These are phyloP conservation scores for Bradypodion pumilum DNA, from an alignment of 2,797 vertebrate species.

Conservation along the genomic window DNA sequence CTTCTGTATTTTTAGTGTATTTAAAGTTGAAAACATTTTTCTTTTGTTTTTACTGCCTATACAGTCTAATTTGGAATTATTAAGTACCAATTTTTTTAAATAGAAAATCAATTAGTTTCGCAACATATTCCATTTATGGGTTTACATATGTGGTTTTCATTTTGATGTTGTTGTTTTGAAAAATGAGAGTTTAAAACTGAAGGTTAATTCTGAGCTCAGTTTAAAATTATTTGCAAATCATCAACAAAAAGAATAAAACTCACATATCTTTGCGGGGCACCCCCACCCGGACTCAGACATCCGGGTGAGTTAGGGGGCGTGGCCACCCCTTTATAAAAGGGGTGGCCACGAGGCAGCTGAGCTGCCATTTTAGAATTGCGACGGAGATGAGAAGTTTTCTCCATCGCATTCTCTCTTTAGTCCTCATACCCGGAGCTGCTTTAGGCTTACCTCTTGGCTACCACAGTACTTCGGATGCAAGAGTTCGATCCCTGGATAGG, in stretches of 20 bases:
- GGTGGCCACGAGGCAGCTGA: no score
- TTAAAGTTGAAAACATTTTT: neutral
- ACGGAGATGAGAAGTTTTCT: no score
- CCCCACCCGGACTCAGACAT: no score
- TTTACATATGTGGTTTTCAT: neutral
- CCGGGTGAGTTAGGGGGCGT: no score
- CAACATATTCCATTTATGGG: neutral
- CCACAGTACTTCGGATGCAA: no score
- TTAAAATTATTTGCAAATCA: slow-evolving; percentile 5
- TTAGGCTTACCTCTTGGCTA: no score
- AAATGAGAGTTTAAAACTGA: neutral
- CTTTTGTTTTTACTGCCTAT: neutral
- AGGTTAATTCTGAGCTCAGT: neutral
- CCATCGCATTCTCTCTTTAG: no score
- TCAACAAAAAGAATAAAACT: neutral
- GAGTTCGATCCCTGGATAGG: no score
- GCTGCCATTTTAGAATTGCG: no score
- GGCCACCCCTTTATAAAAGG: no score
- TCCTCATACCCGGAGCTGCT: no score
- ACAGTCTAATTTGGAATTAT: neutral
- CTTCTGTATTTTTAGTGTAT: neutral
- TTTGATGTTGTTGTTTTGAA: neutral
- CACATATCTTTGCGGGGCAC: no score
- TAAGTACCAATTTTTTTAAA: slow-evolving; percentile 3
- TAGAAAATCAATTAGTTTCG: slow-evolving; percentile 4